phyloP scores from a whole-genome alignment of 2,113 vertebrate species.

The Pelmatolapia mariae region DNA sequence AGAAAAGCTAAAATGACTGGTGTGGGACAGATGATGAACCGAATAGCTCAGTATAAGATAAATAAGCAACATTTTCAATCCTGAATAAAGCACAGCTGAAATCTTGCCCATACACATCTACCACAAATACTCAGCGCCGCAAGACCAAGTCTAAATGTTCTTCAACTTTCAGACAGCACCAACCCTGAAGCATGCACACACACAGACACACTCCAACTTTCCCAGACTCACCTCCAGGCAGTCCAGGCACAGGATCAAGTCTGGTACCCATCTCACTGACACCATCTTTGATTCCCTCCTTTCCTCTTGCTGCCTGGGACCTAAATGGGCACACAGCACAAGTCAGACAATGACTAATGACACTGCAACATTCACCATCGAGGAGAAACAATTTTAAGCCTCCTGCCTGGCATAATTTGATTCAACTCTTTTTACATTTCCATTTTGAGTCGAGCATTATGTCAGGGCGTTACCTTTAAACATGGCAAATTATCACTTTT shows the following conservation, averaged over 20 bases:
- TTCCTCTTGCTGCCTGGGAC: slow-evolving; percentile 90
- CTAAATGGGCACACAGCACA: slow-evolving; percentile 47
- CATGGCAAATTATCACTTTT: not conserved
- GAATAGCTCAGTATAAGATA: not conserved
- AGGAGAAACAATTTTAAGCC: not conserved
- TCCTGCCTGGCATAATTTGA: not conserved
- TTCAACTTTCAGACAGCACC: not conserved
- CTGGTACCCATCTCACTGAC: slow-evolving; percentile 87
- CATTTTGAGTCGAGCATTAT: not conserved
- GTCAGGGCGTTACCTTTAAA: not conserved
- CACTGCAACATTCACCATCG: not conserved
- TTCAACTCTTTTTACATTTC: not conserved
- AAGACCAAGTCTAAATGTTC: not conserved
- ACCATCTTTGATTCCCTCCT: slow-evolving; percentile 86
- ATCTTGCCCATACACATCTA: not conserved
- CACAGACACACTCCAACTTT: not conserved
- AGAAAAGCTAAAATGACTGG: not conserved
- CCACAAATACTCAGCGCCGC: not conserved
- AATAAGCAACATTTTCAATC: not conserved
- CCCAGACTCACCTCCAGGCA: slow-evolving; percentile 81
- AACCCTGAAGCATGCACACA: not conserved
- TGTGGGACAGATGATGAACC: not conserved
- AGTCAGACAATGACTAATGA: not conserved
- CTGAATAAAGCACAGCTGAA: not conserved
- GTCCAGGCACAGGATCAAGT: slow-evolving; percentile 90